Base-by-base conservation (phyloP, 2,888 invertebrate genomes). In the Zygothrica quintamaculata region DNA sequence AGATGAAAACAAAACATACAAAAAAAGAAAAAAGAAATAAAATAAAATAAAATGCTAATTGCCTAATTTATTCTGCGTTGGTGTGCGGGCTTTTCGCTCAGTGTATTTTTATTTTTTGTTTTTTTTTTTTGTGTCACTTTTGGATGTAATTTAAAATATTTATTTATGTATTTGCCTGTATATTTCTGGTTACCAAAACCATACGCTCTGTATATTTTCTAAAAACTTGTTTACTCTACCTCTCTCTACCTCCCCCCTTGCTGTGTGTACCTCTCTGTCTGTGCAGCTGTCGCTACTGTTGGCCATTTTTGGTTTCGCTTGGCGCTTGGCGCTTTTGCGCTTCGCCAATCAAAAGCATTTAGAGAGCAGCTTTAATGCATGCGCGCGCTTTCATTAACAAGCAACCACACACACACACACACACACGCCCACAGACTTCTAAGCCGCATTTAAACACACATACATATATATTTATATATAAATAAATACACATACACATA, bases 351-450 rank as follows among this genome's bases (percentile, higher is more conserved):
- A 82, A 82, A 82, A 82, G 84, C 85, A 87, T 87, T 87, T 82
- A 60, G 61, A 70, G 61, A 69, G 68, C 65, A 70, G 87, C 82
- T 82, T 82, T 87, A 82, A 82, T 82, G 82, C 87, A 82, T 82
- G 82, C 82, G 79, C 82, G 87, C 84, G 77, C 87, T 81, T 81
- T 84, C 80, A 80, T 80, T 80, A 80, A 86, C 87, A 84, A 72
- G 67, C 78, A 44, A 55, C 42, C 81, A 64, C 78, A 77, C 42
- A 31, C 53, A 46, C 62, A 25, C n/a, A n/a, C n/a, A n/a, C n/a
- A 31, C 33, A 22, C 15, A 9, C 47, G 9, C 47, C 53, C 40
- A 36, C 43, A n/a, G 39, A 44, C 71, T 73, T 81, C 87, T 87
- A 87, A 87, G 82, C 81, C 67, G 76, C 56, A 78, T 73, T 74